These are phyloP conservation scores for Xanthorhoe spadicearia DNA, from an alignment of 2,888 invertebrate genomes.

Conservation along the genomic window DNA sequence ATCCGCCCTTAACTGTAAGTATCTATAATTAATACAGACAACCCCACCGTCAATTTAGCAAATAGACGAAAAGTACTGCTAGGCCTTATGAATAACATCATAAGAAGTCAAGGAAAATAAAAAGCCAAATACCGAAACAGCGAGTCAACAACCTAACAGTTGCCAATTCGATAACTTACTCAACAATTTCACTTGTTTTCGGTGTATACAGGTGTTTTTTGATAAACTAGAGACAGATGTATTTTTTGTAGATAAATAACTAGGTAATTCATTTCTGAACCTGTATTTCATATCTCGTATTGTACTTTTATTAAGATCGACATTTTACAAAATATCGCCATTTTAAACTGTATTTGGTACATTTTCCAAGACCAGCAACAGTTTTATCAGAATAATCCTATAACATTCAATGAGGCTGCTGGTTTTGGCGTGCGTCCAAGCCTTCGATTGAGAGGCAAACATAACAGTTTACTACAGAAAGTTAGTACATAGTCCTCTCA, in stretches of 20 bases:
- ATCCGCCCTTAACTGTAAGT: no score
- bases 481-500: slow-evolving; percentile 11
- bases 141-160: neutral
- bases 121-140: neutral
- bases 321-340: neutral
- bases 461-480: slow-evolving; percentile 31
- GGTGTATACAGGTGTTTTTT: slow-evolving; percentile 10
- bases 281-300: no score
- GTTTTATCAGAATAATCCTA: slow-evolving; percentile 23
- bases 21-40: no score
- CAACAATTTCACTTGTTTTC: neutral
- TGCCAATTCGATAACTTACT: neutral
- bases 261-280: neutral
- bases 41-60: no score
- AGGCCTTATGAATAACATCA: no score
- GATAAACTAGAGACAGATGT: neutral
- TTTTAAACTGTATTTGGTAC: neutral
- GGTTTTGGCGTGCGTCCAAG: slow-evolving; percentile 38
- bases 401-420: slow-evolving; percentile 25
- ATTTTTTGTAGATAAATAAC: neutral
- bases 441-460: slow-evolving; percentile 28
- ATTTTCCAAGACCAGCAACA: slow-evolving; percentile 14
- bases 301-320: no score
- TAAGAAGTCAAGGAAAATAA: neutral
- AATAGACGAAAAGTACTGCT: no score